phyloP scores from a whole-genome alignment of 1,140 invertebrate genomes.

The Drosophila repleta region DNA sequence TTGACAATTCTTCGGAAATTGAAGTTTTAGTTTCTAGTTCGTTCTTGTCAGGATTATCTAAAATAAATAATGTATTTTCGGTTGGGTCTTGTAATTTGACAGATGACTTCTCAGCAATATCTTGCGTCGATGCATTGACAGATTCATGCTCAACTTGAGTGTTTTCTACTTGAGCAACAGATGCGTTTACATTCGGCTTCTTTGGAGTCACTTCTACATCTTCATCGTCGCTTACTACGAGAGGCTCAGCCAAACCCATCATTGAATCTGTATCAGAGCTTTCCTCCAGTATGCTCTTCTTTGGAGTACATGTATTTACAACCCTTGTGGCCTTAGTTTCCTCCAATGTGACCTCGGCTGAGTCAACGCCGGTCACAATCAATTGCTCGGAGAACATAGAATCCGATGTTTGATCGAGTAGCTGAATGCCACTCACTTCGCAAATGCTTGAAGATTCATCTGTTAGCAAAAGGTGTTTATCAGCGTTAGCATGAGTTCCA shows the following conservation, averaged over 20 bases:
- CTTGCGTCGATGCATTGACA: neutral
- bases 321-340: constrained; percentile 35
- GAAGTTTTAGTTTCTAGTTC: neutral
- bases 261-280: constrained; percentile 50
- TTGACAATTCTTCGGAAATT: neutral
- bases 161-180: neutral
- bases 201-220: neutral
- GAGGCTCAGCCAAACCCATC: constrained; percentile 49
- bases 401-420: constrained; percentile 68
- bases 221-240: constrained; percentile 63
- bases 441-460: constrained; percentile 12
- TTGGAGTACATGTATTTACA: neutral
- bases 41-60: neutral
- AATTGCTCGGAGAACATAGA: constrained; percentile 62
- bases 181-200: neutral
- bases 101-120: neutral
- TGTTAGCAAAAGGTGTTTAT: neutral
- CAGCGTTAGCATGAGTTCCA: constrained; percentile 7
- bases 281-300: neutral
- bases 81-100: neutral
- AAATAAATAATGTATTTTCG: neutral
- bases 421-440: constrained; percentile 74
- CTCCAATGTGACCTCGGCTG: constrained; percentile 51
- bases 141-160: neutral
- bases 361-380: constrained; percentile 55